phyloP scores from a whole-genome alignment of 2,888 invertebrate genomes.

The Melinaea menophilus region DNA sequence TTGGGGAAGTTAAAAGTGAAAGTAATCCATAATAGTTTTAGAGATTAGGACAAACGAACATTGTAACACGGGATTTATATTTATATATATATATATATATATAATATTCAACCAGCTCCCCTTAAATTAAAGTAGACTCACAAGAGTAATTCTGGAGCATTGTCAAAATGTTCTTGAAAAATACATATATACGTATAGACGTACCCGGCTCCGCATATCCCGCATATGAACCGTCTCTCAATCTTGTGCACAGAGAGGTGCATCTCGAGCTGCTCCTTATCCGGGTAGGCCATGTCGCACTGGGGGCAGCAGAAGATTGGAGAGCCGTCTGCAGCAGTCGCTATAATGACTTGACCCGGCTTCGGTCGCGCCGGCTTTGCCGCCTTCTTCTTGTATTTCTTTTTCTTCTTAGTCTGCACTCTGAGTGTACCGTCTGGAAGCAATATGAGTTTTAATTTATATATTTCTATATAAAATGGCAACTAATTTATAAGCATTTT shows the following conservation, averaged over 20 bases:
- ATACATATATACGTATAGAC: slow-evolving; percentile 28
- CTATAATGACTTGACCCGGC: slow-evolving; percentile 87
- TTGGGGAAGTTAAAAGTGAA: no score
- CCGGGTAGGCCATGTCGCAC: slow-evolving; percentile 89
- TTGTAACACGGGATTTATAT: no score
- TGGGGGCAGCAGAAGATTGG: slow-evolving; percentile 88
- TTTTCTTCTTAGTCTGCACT: slow-evolving; percentile 80
- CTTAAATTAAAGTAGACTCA: background rate
- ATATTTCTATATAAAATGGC: no score
- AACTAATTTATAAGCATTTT: no score
- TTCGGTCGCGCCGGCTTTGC: slow-evolving; percentile 87
- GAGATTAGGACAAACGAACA: no score
- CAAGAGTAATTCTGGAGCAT: background rate
- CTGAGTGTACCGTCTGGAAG: slow-evolving; percentile 50
- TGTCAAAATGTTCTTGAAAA: no score
- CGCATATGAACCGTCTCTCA: slow-evolving; percentile 86
- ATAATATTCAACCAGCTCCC: no score
- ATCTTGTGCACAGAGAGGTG: slow-evolving; percentile 88
- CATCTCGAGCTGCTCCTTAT: slow-evolving; percentile 87
- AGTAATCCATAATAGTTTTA: no score
- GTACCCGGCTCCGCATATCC: slow-evolving; percentile 86
- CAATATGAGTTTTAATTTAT: background rate
- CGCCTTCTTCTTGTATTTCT: slow-evolving; percentile 89
- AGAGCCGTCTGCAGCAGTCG: slow-evolving; percentile 85
- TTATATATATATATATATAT: no score